Evolutionary conservation across 2,113 vertebrate genomes (phyloP), one percentile per base, ranked within the genome.

Genomic region (Helogale parvula): DNA sequence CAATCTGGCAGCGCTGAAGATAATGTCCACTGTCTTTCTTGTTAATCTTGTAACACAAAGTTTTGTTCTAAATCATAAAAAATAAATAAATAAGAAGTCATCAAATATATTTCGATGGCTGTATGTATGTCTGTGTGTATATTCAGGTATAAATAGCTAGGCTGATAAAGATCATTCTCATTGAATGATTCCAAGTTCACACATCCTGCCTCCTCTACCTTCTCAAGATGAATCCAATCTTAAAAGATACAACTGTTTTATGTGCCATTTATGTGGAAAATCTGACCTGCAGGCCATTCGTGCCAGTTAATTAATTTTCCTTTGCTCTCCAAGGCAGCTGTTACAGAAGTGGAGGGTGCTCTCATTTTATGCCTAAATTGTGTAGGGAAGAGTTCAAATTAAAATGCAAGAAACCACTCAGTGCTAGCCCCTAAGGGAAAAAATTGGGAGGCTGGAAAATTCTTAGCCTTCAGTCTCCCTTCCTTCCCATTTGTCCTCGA

Each of bases 281-380:
- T 98, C 95, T 97, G 97, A 98, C 97, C 97, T 96, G 94, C 88
- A 96, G 97, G 97, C 96, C 95, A 98, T 97, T 94, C 8, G 25
- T 96, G 95, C 97, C 97, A 97, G 92, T 87, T 97, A 97, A 98
- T 98, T 98, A 97, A 97, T 98, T 97, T 96, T 86, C 84, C 92
- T 95, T 92, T 97, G 93, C 97, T 96, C 3, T 0, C 90, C 88
- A 96, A 96, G 97, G 96, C 90, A 97, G 93, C 98, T 97, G 97
- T 96, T 95, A 94, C 17, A 41, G 38, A 92, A 29, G 85, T 90
- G 88, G 95, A 94, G 68, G 80, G 90, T 95, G 65, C 57, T 92
- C 92, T 97, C 95, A 76, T 93, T 95, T 92, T 93, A 92, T 94
- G 95, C 96, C 90, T 96, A 94, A 96, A 90, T 90, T 90, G 80